Conservation (phyloP, 2,888 invertebrate genomes). For the Idaea straminata region DNA sequence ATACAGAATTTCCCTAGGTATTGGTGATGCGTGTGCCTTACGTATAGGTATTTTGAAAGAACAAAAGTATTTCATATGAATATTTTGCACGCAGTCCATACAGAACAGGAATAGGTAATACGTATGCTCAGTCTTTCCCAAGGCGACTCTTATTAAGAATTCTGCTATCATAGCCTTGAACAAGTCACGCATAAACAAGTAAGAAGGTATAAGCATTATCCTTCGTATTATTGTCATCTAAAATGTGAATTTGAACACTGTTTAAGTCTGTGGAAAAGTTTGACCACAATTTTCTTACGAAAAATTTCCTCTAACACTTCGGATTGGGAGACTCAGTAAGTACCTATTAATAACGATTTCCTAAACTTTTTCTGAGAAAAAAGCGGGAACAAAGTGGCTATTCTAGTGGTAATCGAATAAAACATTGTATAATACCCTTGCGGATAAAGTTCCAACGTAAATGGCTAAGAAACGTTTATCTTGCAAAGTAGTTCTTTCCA, state of each 20-base stretch:
- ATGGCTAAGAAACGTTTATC: background rate
- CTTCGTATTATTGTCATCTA: background rate
- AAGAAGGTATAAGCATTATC: background rate
- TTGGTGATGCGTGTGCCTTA: background rate
- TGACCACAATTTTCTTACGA: no score
- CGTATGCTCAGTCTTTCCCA: conserved; percentile 6
- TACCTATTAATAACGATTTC: background rate
- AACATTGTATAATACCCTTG: background rate
- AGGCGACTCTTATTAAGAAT: conserved; percentile 16
- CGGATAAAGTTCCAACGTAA: background rate
- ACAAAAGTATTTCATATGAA: background rate
- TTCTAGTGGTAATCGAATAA: background rate
- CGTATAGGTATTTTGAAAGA: background rate
- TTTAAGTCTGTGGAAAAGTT: no score
- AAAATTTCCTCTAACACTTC: no score
- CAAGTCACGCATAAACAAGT: background rate
- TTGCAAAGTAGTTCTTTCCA: background rate
- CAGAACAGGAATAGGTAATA: background rate
- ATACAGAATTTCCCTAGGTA: background rate
- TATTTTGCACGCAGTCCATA: background rate
- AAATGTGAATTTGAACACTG: background rate
- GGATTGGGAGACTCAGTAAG: no score
- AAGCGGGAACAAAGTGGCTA: background rate
- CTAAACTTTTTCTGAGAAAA: background rate
- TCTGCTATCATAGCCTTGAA: conserved; percentile 9